Evolutionary conservation across 35 echinoderm and acorn worm species (phyloP), one percentile per base, ranked within the genome.

Genomic region (Lytechinus variegatus): DNA sequence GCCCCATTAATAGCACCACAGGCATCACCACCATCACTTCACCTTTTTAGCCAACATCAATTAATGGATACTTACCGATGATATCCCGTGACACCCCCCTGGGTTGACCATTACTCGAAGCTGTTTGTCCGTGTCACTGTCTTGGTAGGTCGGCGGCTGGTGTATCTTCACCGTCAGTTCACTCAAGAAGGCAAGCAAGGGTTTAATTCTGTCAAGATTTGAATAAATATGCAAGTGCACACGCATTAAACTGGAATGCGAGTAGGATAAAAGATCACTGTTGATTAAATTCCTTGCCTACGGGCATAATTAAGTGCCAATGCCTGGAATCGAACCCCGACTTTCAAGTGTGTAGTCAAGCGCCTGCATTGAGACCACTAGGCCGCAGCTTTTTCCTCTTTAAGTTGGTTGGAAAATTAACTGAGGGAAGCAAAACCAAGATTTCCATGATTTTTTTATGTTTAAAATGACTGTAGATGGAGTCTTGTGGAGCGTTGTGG

Each of bases 21-120:
- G 21, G 4, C 4, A 66, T 14, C 11, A 66, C 13, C 4, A 66
- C 13, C 60, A 66, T 66, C 4, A 66, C 13, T 4, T 21, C 55
- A 9, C 0, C 4, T 11, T 56, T 11, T 56, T 9, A 11, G 55
- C 55, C 55, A 21, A 71, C 16, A 4, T 21, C 16, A 4, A 71
- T 71, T 19, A 19, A 6, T 21, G 21, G 12, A 71, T 71, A 71
- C 12, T 19, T 13, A 89, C 87, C 87, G 87, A 89, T 8, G 9
- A 4, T 27, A 89, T 33, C 1, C 28, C 87, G 10, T 89, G 21
- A 10, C 28, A 89, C 19, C 28, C 87, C 19, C 87, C 87, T 89
- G n/a, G 28, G 87, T 89, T 89, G 87, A 89, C 27, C 9, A 89
- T 89, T 6, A 89, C 87, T 89, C 52, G 87, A 89, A 89, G 87